Conservation (phyloP, 2,797 vertebrate species). For the Notoglanidium macrostoma region DNA sequence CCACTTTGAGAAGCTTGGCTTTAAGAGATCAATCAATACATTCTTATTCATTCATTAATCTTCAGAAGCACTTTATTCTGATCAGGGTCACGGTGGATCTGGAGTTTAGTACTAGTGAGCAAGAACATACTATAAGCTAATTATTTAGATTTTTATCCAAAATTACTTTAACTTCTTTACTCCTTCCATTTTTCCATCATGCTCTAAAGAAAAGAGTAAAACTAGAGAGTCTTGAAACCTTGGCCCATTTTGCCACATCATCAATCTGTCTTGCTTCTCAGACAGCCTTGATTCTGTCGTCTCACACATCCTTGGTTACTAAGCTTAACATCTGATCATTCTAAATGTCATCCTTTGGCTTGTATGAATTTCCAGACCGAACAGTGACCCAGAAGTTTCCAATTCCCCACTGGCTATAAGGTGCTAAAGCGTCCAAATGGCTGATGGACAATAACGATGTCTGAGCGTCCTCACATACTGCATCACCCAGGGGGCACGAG, state of each 20-base stretch:
- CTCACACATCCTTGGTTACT: constrained; percentile 71
- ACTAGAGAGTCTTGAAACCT: background rate
- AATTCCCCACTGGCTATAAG: background rate
- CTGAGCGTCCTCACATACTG: background rate
- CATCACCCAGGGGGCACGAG: constrained; percentile 17
- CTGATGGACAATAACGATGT: constrained; percentile 17
- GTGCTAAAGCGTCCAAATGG: constrained; percentile 6
- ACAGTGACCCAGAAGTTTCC: constrained; percentile 53
- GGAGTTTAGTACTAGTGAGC: background rate
- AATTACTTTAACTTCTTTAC: background rate
- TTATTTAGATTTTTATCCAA: background rate
- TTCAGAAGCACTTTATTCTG: background rate
- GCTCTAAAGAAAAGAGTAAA: background rate
- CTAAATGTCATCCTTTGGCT: constrained; percentile 70
- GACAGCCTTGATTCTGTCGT: constrained; percentile 80
- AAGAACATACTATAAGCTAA: background rate
- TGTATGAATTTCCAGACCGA: constrained; percentile 31
- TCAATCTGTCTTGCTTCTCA: constrained; percentile 79
- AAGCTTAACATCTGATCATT: constrained; percentile 73
- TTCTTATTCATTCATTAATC: background rate
- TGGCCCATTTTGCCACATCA: constrained; percentile 54
- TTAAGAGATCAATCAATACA: too few species aligned
- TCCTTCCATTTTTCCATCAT: background rate
- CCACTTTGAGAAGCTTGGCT: too few species aligned
- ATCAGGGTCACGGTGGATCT: background rate